Evolutionary conservation across 2,888 invertebrate genomes (phyloP).

Genomic region (Mylabris sibirica): DNA sequence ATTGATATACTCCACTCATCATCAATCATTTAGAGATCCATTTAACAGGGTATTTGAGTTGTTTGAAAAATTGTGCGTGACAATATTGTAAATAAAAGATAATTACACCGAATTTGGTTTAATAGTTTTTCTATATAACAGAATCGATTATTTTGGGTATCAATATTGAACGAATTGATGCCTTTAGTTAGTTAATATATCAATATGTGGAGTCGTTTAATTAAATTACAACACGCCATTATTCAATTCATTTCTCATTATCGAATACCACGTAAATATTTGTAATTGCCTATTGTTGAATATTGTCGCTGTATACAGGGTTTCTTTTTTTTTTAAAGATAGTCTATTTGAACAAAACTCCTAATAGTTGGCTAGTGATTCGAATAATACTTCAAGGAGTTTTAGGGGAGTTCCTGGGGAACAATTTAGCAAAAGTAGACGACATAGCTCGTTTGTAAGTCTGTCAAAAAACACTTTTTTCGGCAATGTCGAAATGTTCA

Average conservation of each 20-base stretch:
- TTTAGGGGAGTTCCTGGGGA: too few species aligned
- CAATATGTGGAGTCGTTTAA: constrained; percentile 14
- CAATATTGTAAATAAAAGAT: not conserved
- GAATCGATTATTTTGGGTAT: not conserved
- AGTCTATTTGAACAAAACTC: too few species aligned
- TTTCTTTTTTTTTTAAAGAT: too few species aligned
- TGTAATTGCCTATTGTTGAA: not conserved
- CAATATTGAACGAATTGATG: constrained; percentile 2
- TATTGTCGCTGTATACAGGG: too few species aligned
- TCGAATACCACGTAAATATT: constrained; percentile 2
- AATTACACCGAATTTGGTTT: not conserved
- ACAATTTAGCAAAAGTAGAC: too few species aligned
- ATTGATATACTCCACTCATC: not conserved
- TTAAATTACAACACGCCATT: constrained; percentile 29
- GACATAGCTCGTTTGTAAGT: too few species aligned
- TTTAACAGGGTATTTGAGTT: not conserved
- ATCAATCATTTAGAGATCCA: not conserved
- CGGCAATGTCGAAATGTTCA: too few species aligned
- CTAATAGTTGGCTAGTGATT: too few species aligned
- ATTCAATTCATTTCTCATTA: constrained; percentile 27
- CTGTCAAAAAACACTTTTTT: too few species aligned
- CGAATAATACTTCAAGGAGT: too few species aligned
- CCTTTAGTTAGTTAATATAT: not conserved
- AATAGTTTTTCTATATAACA: not conserved
- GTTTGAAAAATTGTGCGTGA: constrained; percentile 1